Percentiles rank a stretch among this genome's conserved stretches.
These are phyloP conservation scores for Cephonodes hylas DNA, from an alignment of 2,888 invertebrate genomes.

Conservation along the genomic window DNA sequence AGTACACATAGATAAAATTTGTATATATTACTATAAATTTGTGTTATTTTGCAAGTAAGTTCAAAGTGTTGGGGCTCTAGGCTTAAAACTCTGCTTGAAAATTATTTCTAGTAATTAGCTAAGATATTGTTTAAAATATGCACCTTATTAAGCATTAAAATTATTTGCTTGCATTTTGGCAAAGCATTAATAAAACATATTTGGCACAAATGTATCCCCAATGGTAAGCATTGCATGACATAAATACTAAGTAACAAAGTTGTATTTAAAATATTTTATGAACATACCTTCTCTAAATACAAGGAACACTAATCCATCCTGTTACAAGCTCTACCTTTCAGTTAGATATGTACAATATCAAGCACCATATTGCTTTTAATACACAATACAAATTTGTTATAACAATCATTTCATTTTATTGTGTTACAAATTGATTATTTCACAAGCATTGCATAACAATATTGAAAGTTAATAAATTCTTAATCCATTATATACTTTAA, in stretches of 20 bases:
- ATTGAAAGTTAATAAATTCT: too few relatives aligned
- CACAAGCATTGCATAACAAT: too few relatives aligned
- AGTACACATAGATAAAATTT: constrained; percentile 13
- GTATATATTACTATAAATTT: background rate
- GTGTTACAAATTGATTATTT: too few relatives aligned
- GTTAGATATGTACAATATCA: background rate
- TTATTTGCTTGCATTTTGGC: background rate
- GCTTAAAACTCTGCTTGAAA: background rate
- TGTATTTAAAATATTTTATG: background rate
- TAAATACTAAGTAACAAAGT: background rate
- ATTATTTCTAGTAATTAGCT: background rate
- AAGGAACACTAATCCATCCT: background rate
- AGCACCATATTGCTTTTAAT: background rate
- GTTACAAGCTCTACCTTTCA: background rate
- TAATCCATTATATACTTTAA: too few relatives aligned
- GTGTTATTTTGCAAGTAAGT: background rate
- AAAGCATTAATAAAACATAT: background rate
- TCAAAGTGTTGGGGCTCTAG: background rate
- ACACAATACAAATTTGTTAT: too few relatives aligned
- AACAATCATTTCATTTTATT: too few relatives aligned
- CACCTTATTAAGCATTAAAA: background rate
- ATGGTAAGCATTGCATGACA: background rate
- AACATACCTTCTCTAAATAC: background rate
- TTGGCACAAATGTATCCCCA: background rate
- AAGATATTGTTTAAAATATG: too few relatives aligned